Base-by-base conservation (phyloP, 2,113 vertebrate species). In the Lontra canadensis region DNA sequence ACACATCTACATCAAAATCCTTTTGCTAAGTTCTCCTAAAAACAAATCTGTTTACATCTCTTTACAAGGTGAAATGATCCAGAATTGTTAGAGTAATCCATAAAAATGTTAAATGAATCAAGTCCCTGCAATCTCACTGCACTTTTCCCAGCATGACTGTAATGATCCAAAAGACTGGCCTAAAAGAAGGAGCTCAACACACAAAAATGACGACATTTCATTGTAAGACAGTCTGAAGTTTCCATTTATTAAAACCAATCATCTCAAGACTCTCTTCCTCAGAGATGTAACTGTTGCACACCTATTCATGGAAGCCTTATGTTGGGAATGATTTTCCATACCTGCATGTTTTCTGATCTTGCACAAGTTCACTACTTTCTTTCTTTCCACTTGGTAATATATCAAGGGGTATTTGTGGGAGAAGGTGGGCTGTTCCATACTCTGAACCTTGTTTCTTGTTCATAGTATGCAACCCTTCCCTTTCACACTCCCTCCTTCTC, bases 41-140 rank as follows among this genome's bases (percentile, higher is more conserved):
- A 97, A 65, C 13, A 80, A 39, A 12, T 4, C 20, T 96, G 34
- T 76, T 73, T 97, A 80, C 61, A 26, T 86, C n/a, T 91, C 44
- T 6, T 10, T 95, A 52, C 21, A 69, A 73, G 63, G 17, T 61
- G 17, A 93, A 96, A 57, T 39, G n/a, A 85, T 86, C 47, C 18
- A 69, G 20, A 71, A 81, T 92, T 96, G 20, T 96, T 95, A 39
- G 3, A 14, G 1, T 0, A 0, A 59, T 29, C 34, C 61, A 39
- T 78, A 96, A 92, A 17, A 55, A 9, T 85, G 39, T 5, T 63
- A 61, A 84, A 81, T 47, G 17, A 95, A 26, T 55, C 12, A 94
- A 61, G 8, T 88, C 1, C 15, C 4, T 71, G 29, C 4, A 95
- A 13, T 52, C 0, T 89, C 17, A 79, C 47, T 90, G 57, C 2